phyloP scores from a whole-genome alignment of 2,797 vertebrate species.

The Acipenser transmontanus region DNA sequence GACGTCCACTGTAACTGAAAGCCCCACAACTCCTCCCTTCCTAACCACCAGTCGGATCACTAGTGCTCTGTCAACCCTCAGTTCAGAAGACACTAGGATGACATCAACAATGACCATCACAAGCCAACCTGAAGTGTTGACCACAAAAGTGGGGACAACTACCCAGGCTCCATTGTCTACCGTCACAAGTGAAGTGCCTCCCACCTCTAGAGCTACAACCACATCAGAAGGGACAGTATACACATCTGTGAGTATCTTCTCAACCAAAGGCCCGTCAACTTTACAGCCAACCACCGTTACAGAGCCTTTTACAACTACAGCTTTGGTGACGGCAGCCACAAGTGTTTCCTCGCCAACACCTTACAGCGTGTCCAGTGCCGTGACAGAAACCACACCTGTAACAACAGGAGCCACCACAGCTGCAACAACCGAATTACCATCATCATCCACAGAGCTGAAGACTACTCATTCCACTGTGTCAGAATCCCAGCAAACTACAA shows the following conservation, averaged over 20 bases:
- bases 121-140: slow-evolving; percentile 12
- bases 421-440: slow-evolving; percentile 15
- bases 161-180: slow-evolving; percentile 26
- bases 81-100: slow-evolving; percentile 20
- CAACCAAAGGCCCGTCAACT: slow-evolving; percentile 12
- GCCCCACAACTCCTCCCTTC: slow-evolving; percentile 21
- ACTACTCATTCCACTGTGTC: slow-evolving; percentile 28
- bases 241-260: background rate
- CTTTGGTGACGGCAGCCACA: slow-evolving; percentile 4
- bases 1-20: slow-evolving; percentile 13
- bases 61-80: slow-evolving; percentile 5
- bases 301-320: slow-evolving; percentile 18
- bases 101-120: background rate
- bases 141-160: slow-evolving; percentile 17
- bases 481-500: slow-evolving; percentile 29
- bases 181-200: slow-evolving; percentile 19
- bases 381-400: background rate
- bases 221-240: slow-evolving; percentile 9
- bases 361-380: background rate
- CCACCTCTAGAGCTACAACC: background rate
- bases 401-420: slow-evolving; percentile 16
- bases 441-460: slow-evolving; percentile 20
- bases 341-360: background rate
- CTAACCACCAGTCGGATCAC: slow-evolving; percentile 16
- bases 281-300: slow-evolving; percentile 25